phyloP scores from a whole-genome alignment of 2,888 invertebrate species.

The Choristoneura rosaceana region DNA sequence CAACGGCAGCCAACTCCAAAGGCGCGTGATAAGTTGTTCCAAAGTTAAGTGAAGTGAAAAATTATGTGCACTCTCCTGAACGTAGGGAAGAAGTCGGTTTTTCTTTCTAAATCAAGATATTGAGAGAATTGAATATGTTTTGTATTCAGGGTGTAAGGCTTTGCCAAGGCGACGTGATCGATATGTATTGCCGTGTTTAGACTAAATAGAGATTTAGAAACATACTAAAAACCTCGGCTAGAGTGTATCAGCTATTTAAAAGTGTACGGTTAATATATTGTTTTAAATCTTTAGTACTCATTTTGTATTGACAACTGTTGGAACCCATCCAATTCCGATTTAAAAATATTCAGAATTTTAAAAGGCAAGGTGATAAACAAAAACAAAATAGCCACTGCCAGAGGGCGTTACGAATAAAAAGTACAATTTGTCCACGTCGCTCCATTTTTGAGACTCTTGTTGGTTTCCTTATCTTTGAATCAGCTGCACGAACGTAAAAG shows the following conservation, averaged over 20 bases:
- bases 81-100: constrained; percentile 11
- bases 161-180: constrained; percentile 9
- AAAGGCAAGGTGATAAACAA: neutral
- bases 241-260: neutral
- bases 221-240: neutral
- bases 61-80: constrained; percentile 41
- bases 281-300: neutral
- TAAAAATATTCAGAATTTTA: neutral
- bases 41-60: constrained; percentile 43
- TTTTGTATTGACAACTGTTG: neutral
- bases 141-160: constrained; percentile 17
- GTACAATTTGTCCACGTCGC: constrained; percentile 5
- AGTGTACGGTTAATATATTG: neutral
- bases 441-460: neutral
- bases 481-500: constrained; percentile 5
- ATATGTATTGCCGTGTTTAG: constrained; percentile 1
- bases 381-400: neutral
- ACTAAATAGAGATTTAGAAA: constrained; percentile 10
- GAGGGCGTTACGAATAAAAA: neutral
- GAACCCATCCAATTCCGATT: neutral
- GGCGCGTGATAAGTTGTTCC: constrained; percentile 41
- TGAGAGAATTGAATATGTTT: constrained; percentile 21
- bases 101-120: constrained; percentile 22
- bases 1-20: constrained; percentile 29
- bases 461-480: constrained; percentile 1